Percentiles rank a stretch among this genome's conserved stretches.
These are phyloP conservation scores for Hoplias malabaricus DNA, from an alignment of 2,113 vertebrate genomes.

Conservation along the genomic window DNA sequence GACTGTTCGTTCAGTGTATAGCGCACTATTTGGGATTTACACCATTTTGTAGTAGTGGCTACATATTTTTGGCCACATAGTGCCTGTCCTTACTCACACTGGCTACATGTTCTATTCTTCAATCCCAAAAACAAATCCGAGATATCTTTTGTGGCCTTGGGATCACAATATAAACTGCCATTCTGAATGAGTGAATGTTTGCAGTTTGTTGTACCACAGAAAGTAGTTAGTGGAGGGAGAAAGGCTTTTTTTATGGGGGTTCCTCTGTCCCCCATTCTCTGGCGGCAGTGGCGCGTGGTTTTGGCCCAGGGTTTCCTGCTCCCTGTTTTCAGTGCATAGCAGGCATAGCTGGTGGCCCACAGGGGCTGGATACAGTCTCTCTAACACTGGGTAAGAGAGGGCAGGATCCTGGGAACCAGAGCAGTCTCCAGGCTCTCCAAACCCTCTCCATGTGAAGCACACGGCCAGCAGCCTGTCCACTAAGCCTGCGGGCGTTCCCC, in stretches of 20 bases:
- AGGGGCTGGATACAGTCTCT: not conserved
- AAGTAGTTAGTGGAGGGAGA: not conserved
- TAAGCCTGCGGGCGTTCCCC: not conserved
- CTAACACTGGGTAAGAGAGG: constrained; percentile 12
- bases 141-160: too few relatives aligned
- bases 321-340: constrained; percentile 17
- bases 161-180: not conserved
- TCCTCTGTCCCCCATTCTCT: constrained; percentile 19
- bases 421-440: not conserved
- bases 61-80: too few relatives aligned
- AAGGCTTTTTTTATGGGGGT: not conserved
- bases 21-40: too few relatives aligned
- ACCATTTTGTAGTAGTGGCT: too few relatives aligned
- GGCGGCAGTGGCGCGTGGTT: constrained; percentile 6
- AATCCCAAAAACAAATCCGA: too few relatives aligned
- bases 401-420: not conserved
- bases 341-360: constrained; percentile 24
- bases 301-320: not conserved
- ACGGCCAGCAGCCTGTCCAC: not conserved
- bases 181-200: not conserved
- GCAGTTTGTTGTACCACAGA: too few relatives aligned
- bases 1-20: too few relatives aligned
- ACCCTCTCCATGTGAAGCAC: not conserved
- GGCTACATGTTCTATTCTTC: too few relatives aligned
- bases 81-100: too few relatives aligned